Base-by-base conservation (phyloP, 2,113 vertebrate species). In the Asarcornis scutulata region DNA sequence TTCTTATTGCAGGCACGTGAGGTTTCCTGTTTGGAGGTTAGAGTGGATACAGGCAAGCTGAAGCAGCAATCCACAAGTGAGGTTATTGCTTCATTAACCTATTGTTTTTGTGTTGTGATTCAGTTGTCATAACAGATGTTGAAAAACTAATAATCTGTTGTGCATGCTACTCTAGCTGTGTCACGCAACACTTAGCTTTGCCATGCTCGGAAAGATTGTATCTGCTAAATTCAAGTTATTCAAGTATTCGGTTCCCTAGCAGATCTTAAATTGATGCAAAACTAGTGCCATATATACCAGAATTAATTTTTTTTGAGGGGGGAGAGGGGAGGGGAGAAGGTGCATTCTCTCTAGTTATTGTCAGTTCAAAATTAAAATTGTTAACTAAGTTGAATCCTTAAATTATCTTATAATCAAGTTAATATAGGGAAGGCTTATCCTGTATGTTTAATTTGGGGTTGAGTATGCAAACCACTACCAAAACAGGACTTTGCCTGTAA, bases 11-110 rank as follows among this genome's bases (percentile, higher is more conserved):
- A 98, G 98, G 89, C 97, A 86, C 97, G 97, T 14, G 97, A 98
- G 18, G 52, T 98, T 93, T 98, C 97, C 96, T 89, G 97, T 95
- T 84, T 98, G 81, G 97, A 98, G 80, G 89, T 98, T 62, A 95
- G 82, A 17, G 81, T 97, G 81, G 95, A 98, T 64, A 84, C 48
- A 0, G 75, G 83, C 87, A 96, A 97, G 81, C 60, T 96, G 92
- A 96, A 96, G 74, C 96, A 83, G 82, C 96, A 95, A 91, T 96
- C 73, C 60, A 97, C 97, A 97, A 94, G 96, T 97, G 96, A 97
- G 96, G 77, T 93, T 95, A 96, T 94, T 93, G 88, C 91, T 96
- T 94, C 92, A 91, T 92, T 90, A 88, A 50, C 46, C 80, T 83
- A 62, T 92, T 93, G 85, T 63, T 77, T 77, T 66, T 56, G 46